Conservation (phyloP, 2,113 vertebrate species). For the Excalfactoria chinensis region DNA sequence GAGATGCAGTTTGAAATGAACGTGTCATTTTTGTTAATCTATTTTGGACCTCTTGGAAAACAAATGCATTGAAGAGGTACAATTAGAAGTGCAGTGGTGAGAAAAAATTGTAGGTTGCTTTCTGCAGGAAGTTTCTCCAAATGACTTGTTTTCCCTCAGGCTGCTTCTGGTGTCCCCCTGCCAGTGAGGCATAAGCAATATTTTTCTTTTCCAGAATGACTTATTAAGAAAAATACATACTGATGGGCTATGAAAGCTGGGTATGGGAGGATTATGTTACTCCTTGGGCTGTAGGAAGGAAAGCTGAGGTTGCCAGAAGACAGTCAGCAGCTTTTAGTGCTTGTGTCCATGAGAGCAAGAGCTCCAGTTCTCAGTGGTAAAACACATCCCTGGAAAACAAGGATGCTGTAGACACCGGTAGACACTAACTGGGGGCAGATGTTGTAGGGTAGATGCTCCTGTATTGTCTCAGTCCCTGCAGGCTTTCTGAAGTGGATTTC, state of each 20-base stretch:
- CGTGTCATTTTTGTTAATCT: not conserved
- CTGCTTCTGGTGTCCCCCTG: not conserved
- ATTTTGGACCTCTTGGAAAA: not conserved
- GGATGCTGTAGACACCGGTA: not conserved
- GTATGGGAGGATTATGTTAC: not conserved
- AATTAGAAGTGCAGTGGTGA: not conserved
- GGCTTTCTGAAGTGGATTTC: not conserved
- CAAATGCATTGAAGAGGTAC: not conserved
- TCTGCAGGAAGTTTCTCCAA: not conserved
- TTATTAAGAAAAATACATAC: not conserved
- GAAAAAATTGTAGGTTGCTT: not conserved
- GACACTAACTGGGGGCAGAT: not conserved
- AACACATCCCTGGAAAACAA: not conserved
- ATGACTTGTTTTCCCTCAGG: not conserved
- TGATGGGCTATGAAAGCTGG: not conserved
- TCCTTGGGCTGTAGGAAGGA: not conserved
- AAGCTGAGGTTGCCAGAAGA: not conserved
- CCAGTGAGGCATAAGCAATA: not conserved
- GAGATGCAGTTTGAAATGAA: not conserved
- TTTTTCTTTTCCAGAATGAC: not conserved
- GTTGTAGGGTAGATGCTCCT: not conserved
- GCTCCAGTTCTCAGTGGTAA: not conserved
- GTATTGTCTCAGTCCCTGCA: not conserved
- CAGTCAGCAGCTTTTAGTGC: not conserved
- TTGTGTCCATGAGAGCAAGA: not conserved